Conservation (phyloP, 2,888 invertebrate species). For the Plagodis pulveraria region DNA sequence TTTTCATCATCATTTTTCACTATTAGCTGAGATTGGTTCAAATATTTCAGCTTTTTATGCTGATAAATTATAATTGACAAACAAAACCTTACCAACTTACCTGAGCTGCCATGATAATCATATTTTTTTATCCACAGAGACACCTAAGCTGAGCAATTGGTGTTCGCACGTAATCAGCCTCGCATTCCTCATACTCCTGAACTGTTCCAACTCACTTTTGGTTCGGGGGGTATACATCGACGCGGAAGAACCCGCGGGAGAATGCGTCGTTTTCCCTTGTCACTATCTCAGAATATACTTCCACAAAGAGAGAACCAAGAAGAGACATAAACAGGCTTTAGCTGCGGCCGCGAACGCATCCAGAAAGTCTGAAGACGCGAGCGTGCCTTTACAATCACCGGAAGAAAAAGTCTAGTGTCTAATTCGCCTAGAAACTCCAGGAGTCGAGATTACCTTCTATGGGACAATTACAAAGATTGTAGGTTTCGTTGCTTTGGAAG, state of each 20-base stretch:
- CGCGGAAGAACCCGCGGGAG: slow-evolving; percentile 92
- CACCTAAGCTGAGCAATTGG: slow-evolving; percentile 91
- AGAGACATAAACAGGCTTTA: slow-evolving; percentile 73
- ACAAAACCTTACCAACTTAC: not conserved
- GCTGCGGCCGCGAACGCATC: slow-evolving; percentile 61
- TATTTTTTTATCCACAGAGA: slow-evolving; percentile 76
- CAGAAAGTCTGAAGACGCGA: slow-evolving; percentile 66
- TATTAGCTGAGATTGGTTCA: too few species aligned
- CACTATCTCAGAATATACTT: slow-evolving; percentile 92
- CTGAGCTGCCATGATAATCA: not conserved
- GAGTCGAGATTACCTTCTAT: slow-evolving; percentile 6
- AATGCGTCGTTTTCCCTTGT: slow-evolving; percentile 93
- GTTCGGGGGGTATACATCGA: slow-evolving; percentile 95
- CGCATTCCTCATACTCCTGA: slow-evolving; percentile 89
- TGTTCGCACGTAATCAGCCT: slow-evolving; percentile 91
- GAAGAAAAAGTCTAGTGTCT: slow-evolving; percentile 71
- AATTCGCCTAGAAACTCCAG: not conserved
- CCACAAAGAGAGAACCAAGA: slow-evolving; percentile 87
- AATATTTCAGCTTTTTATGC: too few species aligned
- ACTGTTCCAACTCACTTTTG: slow-evolving; percentile 94
- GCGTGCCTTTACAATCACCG: slow-evolving; percentile 67
- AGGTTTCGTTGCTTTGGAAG: slow-evolving; percentile 14
- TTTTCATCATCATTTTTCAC: too few species aligned
- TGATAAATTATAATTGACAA: not conserved
- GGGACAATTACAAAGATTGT: slow-evolving; percentile 6